These are phyloP conservation scores for Aulostomus chinensis DNA, from an alignment of 2,797 vertebrate species.

Conservation along the genomic window DNA sequence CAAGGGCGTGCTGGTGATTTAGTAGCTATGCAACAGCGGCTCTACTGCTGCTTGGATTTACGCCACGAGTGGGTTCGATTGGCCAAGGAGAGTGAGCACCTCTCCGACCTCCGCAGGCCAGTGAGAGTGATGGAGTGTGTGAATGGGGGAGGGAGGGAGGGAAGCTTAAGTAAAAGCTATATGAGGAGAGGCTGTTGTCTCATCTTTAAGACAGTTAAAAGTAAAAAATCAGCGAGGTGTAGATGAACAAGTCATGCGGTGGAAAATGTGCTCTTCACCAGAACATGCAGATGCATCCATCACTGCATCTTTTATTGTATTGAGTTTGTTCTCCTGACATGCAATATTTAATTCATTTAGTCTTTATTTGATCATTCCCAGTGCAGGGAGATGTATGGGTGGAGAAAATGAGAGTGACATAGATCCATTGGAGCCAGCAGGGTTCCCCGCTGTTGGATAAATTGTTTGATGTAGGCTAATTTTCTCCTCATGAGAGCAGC, in stretches of 20 bases:
- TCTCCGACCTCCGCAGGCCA: constrained; percentile 33
- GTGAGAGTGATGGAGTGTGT: constrained; percentile 39
- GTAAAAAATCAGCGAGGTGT: constrained; percentile 27
- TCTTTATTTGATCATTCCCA: constrained; percentile 32
- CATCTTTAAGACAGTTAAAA: constrained; percentile 19
- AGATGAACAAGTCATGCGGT: constrained; percentile 3
- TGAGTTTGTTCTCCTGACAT: background rate
- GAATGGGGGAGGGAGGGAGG: constrained; percentile 19
- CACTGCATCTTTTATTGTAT: constrained; percentile 10
- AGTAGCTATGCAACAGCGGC: constrained; percentile 26
- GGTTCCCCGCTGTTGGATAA: constrained; percentile 14
- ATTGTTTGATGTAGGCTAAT: constrained; percentile 25
- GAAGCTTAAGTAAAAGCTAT: constrained; percentile 13
- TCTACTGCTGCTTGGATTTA: constrained; percentile 42
- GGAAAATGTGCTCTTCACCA: constrained; percentile 1
- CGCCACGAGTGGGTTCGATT: constrained; percentile 42
- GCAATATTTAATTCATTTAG: constrained; percentile 12
- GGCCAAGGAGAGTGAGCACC: constrained; percentile 33
- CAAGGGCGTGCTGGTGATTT: constrained; percentile 51
- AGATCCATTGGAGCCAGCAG: constrained; percentile 16
- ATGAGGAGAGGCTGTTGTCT: constrained; percentile 1
- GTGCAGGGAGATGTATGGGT: background rate
- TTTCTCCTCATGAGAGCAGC: constrained; percentile 18
- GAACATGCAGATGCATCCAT: constrained; percentile 13
- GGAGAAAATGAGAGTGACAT: constrained; percentile 12